Evolutionary conservation across 2,797 vertebrate genomes (phyloP).

Genomic region (Eulemur mongoz): DNA sequence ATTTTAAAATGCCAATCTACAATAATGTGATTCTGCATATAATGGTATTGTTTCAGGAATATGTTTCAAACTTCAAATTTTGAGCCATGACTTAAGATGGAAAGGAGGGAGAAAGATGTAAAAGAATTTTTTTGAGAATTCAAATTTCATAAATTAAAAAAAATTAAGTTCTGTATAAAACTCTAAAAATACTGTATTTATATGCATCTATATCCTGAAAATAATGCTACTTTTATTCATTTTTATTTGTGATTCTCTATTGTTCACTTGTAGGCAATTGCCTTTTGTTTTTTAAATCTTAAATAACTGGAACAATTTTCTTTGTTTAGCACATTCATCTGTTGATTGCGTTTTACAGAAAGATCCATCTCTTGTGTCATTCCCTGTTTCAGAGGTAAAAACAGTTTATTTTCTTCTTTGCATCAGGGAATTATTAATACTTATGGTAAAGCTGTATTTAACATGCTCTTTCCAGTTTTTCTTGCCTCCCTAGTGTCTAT

Average conservation of each 20-base stretch:
- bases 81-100: neutral
- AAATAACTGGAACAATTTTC: slow-evolving; percentile 50
- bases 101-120: neutral
- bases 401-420: slow-evolving; percentile 73
- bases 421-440: slow-evolving; percentile 64
- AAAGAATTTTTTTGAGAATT: neutral
- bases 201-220: neutral
- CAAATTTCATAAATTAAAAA: neutral
- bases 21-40: neutral
- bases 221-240: neutral
- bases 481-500: neutral
- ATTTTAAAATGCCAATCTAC: slow-evolving; percentile 20
- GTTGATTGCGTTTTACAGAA: slow-evolving; percentile 70
- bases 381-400: slow-evolving; percentile 37
- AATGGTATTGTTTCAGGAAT: neutral
- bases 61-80: slow-evolving; percentile 39
- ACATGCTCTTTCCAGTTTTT: neutral
- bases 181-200: slow-evolving; percentile 5
- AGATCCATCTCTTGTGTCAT: slow-evolving; percentile 53
- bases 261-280: slow-evolving; percentile 53
- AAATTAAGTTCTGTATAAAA: neutral
- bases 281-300: slow-evolving; percentile 42
- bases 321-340: slow-evolving; percentile 76
- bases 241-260: slow-evolving; percentile 45
- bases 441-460: slow-evolving; percentile 25